Evolutionary conservation across 2,113 vertebrate genomes (phyloP).

Genomic region (Rhombomys opimus): DNA sequence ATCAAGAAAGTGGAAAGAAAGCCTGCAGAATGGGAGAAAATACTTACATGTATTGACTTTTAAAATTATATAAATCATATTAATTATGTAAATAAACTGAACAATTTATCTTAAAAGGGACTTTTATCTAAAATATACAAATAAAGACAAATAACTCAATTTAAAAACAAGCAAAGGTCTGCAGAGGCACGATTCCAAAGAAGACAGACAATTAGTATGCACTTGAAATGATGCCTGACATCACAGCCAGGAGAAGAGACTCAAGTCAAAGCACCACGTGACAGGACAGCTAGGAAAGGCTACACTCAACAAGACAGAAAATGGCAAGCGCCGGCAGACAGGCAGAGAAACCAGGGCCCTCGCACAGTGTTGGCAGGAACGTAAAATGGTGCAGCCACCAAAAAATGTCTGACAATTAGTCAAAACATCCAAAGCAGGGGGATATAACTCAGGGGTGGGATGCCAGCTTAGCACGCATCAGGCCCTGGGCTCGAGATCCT

Average conservation of each 20-base stretch:
- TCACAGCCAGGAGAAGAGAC: background rate
- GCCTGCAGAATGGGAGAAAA: background rate
- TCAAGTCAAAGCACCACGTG: background rate
- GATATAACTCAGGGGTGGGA: background rate
- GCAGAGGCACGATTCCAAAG: background rate
- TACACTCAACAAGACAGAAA: background rate
- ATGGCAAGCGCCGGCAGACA: background rate
- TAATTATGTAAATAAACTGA: background rate
- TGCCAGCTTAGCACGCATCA: background rate
- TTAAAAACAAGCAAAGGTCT: constrained; percentile 23
- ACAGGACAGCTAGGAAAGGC: background rate
- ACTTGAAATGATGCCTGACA: background rate
- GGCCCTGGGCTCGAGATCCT: background rate
- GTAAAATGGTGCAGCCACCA: background rate
- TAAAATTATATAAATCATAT: background rate
- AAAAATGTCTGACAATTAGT: constrained; percentile 34
- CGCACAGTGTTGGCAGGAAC: background rate
- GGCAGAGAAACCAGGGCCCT: background rate
- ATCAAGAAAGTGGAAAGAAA: constrained; percentile 34
- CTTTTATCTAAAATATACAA: background rate
- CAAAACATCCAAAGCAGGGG: background rate
- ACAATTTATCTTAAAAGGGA: constrained; percentile 32
- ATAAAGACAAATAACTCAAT: constrained; percentile 19
- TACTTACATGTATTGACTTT: background rate
- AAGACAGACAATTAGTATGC: background rate